Conservation (phyloP, 1,140 invertebrate genomes). For the Diprion similis region DNA sequence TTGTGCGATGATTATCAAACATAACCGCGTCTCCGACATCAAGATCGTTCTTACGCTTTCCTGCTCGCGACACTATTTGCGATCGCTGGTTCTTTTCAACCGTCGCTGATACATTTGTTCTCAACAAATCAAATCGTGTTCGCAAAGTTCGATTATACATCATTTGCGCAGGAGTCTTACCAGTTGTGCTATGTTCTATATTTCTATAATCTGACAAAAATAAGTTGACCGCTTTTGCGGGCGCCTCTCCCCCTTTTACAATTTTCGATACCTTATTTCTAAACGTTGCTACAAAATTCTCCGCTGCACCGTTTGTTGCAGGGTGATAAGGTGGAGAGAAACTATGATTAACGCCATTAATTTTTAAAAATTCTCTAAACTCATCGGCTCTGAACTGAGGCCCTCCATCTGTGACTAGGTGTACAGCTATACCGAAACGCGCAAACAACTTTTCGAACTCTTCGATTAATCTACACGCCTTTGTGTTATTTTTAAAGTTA, state of each 20-base stretch:
- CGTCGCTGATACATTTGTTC: neutral
- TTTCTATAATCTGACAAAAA: slow-evolving; percentile 26
- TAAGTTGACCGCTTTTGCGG: slow-evolving; percentile 21
- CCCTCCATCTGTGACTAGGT: slow-evolving; percentile 33
- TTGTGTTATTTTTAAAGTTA: slow-evolving; percentile 14
- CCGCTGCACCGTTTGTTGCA: slow-evolving; percentile 46
- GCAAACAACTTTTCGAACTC: slow-evolving; percentile 21
- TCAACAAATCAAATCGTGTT: slow-evolving; percentile 24
- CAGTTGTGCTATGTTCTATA: too few species aligned
- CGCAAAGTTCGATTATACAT: slow-evolving; percentile 19
- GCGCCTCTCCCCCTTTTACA: slow-evolving; percentile 18
- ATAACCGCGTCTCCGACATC: slow-evolving; percentile 15
- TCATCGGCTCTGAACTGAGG: slow-evolving; percentile 32
- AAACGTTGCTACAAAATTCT: slow-evolving; percentile 44
- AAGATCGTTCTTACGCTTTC: slow-evolving; percentile 10
- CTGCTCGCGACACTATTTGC: slow-evolving; percentile 4
- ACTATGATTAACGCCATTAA: slow-evolving; percentile 40
- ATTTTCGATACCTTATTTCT: slow-evolving; percentile 43
- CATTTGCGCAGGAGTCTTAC: slow-evolving; percentile 20
- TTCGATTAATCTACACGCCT: slow-evolving; percentile 24
- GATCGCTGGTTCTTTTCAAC: slow-evolving; percentile 9
- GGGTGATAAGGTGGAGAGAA: slow-evolving; percentile 44
- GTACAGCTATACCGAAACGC: slow-evolving; percentile 31
- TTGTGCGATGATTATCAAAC: slow-evolving; percentile 12
- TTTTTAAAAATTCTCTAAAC: slow-evolving; percentile 35